Conservation (phyloP, 2,113 vertebrate species). For the Proterorhinus semilunaris region DNA sequence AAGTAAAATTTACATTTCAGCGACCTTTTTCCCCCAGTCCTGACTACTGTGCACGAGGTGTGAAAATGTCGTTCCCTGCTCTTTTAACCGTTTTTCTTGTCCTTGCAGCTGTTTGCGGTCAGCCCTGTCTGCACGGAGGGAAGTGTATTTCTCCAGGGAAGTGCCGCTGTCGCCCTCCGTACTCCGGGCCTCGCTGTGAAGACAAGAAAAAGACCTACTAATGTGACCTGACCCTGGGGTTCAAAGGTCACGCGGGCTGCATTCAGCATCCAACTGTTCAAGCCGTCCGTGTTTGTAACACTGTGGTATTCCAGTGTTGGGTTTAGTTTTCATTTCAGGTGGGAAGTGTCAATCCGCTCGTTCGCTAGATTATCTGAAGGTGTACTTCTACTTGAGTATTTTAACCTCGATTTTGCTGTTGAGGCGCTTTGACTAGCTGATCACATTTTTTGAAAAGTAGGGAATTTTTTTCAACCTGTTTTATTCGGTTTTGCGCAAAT, state of each 20-base stretch:
- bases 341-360: too few species aligned
- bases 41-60: background rate
- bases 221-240: conserved; percentile 25
- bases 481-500: too few species aligned
- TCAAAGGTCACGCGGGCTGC: conserved; percentile 23
- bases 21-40: background rate
- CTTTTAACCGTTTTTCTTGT: background rate
- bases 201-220: conserved; percentile 74
- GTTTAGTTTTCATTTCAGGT: too few species aligned
- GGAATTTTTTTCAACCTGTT: too few species aligned
- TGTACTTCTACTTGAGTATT: too few species aligned
- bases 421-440: too few species aligned
- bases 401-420: too few species aligned
- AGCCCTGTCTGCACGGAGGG: conserved; percentile 80
- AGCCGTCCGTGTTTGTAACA: background rate
- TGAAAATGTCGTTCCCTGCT: conserved; percentile 1
- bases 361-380: too few species aligned
- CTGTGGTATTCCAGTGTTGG: background rate
- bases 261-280: background rate
- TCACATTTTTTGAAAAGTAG: too few species aligned
- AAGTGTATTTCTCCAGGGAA: conserved; percentile 83
- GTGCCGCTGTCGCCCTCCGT: conserved; percentile 78
- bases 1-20: too few species aligned
- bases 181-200: conserved; percentile 76
- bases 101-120: conserved; percentile 77